These are phyloP conservation scores for Thunnus thynnus DNA, from an alignment of 2,113 vertebrate genomes.

Conservation along the genomic window DNA sequence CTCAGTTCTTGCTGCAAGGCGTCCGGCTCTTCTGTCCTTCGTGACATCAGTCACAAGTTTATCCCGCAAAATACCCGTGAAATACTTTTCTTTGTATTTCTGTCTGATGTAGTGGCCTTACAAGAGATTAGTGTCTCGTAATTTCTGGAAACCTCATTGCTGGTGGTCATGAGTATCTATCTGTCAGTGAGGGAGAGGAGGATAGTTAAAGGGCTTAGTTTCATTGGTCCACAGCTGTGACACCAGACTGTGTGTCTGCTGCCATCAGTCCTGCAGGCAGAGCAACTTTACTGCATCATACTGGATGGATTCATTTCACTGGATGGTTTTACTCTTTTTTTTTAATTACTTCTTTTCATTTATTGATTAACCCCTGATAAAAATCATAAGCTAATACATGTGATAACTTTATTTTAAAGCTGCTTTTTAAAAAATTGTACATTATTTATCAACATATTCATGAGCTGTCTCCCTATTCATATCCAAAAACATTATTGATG, in stretches of 20 bases:
- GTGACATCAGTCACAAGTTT: not conserved
- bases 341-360: not conserved
- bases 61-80: slow-evolving; percentile 6
- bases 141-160: slow-evolving; percentile 41
- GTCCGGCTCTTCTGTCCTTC: not conserved
- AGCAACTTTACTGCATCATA: slow-evolving; percentile 7
- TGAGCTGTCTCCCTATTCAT: not conserved
- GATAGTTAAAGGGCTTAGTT: slow-evolving; percentile 26
- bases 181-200: slow-evolving; percentile 13
- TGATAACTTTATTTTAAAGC: not conserved
- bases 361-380: not conserved
- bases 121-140: slow-evolving; percentile 42
- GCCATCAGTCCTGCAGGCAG: not conserved
- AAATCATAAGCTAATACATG: not conserved
- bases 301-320: slow-evolving; percentile 7
- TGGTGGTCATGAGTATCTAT: slow-evolving; percentile 8
- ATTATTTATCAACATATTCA: slow-evolving; percentile 1
- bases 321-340: not conserved
- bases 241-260: slow-evolving; percentile 20
- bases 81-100: slow-evolving; percentile 11
- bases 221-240: slow-evolving; percentile 42
- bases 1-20: not conserved
- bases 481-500: slow-evolving; percentile 14
- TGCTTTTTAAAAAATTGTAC: not conserved
- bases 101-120: not conserved